A percentile compares a stretch with the other conserved stretches of the same genome.
Conservation (phyloP, 2,113 vertebrate species). For the Gulo gulo region DNA sequence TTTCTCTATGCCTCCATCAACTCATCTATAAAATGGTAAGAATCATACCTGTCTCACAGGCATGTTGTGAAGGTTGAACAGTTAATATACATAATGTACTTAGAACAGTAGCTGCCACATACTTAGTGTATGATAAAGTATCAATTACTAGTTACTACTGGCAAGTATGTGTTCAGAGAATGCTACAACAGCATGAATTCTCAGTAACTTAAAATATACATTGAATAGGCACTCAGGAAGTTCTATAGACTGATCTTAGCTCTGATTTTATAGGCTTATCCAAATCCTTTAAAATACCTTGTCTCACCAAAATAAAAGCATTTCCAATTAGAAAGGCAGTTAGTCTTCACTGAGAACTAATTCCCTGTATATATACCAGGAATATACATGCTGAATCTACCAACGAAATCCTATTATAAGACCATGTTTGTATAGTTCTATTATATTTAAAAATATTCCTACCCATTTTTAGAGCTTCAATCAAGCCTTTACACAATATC, state of each 20-base stretch:
- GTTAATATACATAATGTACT: not conserved
- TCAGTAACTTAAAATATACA: conserved; percentile 11
- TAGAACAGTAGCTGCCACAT: not conserved
- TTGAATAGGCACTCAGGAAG: not conserved
- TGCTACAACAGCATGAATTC: not conserved
- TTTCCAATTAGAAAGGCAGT: conserved; percentile 41
- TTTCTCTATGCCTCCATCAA: not conserved
- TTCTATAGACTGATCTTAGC: not conserved
- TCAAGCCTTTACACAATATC: conserved; percentile 36
- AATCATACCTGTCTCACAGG: not conserved
- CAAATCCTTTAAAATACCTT: not conserved
- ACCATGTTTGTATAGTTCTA: conserved; percentile 42
- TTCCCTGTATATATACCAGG: conserved; percentile 16
- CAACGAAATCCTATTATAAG: conserved; percentile 43
- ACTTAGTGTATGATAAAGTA: not conserved
- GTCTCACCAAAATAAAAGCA: conserved; percentile 11
- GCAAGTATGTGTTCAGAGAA: not conserved
- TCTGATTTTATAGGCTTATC: not conserved
- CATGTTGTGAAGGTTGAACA: not conserved
- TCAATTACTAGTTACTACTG: not conserved
- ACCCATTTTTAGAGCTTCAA: conserved; percentile 13
- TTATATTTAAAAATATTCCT: conserved; percentile 33
- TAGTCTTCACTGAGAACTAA: conserved; percentile 14
- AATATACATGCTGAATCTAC: not conserved
- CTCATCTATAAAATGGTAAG: not conserved